Base-by-base conservation (phyloP, 2,888 invertebrate species). In the Petrophora chlorosata region DNA sequence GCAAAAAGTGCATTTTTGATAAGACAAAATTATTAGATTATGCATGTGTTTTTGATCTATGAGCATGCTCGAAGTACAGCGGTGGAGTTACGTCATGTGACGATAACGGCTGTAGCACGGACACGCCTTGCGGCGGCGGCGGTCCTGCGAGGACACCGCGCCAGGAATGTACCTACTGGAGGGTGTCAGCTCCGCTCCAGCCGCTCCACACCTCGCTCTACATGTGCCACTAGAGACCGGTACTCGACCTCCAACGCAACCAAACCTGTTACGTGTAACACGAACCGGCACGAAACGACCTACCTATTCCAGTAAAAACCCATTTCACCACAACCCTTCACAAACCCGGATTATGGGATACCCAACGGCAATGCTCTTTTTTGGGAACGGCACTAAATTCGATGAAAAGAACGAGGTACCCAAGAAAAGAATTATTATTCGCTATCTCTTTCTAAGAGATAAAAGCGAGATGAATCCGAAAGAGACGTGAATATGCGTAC, bases 401-500 rank as follows among this genome's bases (percentile, higher is more conserved):
- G 65, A 66, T 68, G 65, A 73, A 74, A 70, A 70, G 60, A 73
- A 77, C 72, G 71, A 69, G 62, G 67, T 76, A 66, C 67, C 71
- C 62, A 68, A 67, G 70, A 68, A 83, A 80, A 76, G 71, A 79
- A 82, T 76, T 65, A 76, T 72, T 69, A 75, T 80, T 76, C 54
- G 65, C 80, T 63, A 47, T 87, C 88, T 78, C 86, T 72, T 78
- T 90, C 82, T 70, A 59, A 44, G 67, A 61, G 63, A 68, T 70
- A 66, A 59, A 56, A 53, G 58, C 65, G 68, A 78, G 76, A 79
- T 76, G 73, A 72, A 77, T 73, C 71, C 65, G 85, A 89, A 79
- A 83, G 90, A 85, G 90, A 90, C 79, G 80, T 73, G 71, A 78
- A 83, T 82, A 89, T 88, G 90, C 89, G 90, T 89, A 89, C 90